Evolutionary conservation across 2,797 vertebrate genomes (phyloP), one percentile per base, ranked within the genome.

Genomic region (Setipinna tenuifilis): DNA sequence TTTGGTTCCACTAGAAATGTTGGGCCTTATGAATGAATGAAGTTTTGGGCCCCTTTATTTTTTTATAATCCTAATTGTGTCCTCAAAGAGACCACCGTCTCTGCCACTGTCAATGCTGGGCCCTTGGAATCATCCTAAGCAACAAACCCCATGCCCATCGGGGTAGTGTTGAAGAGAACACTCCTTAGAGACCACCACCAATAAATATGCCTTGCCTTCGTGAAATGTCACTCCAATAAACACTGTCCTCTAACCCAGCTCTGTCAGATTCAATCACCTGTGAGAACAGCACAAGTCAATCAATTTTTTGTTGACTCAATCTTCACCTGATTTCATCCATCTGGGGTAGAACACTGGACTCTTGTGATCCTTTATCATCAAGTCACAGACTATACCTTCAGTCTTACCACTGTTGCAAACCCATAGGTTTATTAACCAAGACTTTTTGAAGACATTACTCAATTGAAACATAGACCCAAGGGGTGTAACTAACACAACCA

Each of bases 191-290:
- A 35, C 3, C 17, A 19, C 68, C 31, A 2, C 68, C 28, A 35
- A 75, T 75, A 75, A 75, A 75, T 19, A 75, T 35, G 68, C 28
- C 28, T 75, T 31, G 68, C 31, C 68, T 41, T 75, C 68, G 25
- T 35, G 68, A 75, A 75, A 75, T 75, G 68, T 75, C 68, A 75
- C 16, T 41, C 14, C 68, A 75, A 75, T 75, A 75, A 35, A 75
- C 68, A 35, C 25, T 71, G 65, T 75, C 28, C 28, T 75, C 68
- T 75, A 28, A 35, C 31, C 14, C 68, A 6, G 68, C 28, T 17
- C 68, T 75, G 28, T 75, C 68, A 35, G 68, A 31, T 6, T 75
- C 28, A 75, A 28, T 35, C 68, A 71, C 68, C 14, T 31, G 14
- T 35, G 31, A 35, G 68, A 17, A 31, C 31, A 35, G 28, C 2